Conservation (phyloP, 2,888 invertebrate species). For the Scaptomyza reducta region DNA sequence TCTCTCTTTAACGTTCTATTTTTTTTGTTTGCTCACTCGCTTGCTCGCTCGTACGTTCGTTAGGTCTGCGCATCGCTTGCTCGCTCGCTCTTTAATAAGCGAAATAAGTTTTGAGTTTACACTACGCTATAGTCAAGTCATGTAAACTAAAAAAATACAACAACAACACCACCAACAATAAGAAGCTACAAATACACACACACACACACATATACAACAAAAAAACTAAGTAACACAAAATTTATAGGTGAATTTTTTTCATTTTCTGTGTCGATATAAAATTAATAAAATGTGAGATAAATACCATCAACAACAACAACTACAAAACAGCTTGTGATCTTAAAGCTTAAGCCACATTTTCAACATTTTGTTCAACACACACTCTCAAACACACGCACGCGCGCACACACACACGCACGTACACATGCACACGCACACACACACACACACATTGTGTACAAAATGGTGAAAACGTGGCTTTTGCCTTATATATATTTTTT, state of each 20-base stretch:
- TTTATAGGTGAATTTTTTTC: conserved; percentile 75
- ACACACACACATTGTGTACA: conserved; percentile 8
- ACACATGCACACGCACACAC: neutral
- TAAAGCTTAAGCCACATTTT: conserved; percentile 50
- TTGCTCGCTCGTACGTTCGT: neutral
- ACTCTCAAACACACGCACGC: neutral
- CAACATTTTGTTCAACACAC: conserved; percentile 7
- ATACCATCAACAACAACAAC: conserved; percentile 34
- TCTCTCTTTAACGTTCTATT: neutral
- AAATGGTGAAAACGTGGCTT: conserved; percentile 36
- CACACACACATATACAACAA: conserved; percentile 5
- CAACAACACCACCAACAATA: conserved; percentile 16
- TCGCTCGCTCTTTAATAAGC: conserved; percentile 18
- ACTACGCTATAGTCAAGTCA: conserved; percentile 47
- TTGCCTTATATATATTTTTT: conserved; percentile 13
- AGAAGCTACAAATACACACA: conserved; percentile 7
- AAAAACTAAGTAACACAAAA: conserved; percentile 40
- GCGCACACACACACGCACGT: neutral
- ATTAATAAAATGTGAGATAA: conserved; percentile 55
- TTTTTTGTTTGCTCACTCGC: neutral
- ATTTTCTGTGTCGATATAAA: conserved; percentile 55
- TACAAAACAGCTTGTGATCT: conserved; percentile 74
- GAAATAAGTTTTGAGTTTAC: conserved; percentile 58
- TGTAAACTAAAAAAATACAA: conserved; percentile 21
- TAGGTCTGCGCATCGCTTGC: conserved; percentile 4